Base-by-base conservation (phyloP, 2,888 invertebrate genomes). In the Thera britannica region DNA sequence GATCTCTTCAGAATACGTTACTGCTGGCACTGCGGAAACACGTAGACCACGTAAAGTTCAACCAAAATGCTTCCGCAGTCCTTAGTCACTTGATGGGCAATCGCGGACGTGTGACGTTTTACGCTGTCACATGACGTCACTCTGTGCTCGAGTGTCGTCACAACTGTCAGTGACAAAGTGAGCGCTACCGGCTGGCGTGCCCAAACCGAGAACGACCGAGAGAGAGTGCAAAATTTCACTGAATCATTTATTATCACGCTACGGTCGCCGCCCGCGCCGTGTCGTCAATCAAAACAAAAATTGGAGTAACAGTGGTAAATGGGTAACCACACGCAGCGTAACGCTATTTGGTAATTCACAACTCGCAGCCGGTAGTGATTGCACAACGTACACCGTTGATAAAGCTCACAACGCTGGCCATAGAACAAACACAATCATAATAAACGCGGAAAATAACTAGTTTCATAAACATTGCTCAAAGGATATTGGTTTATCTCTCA, bases 191-290 rank as follows among this genome's bases (percentile, higher is more conserved):
- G 67, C 57, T 58, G 52, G 57, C 51, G 63, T 60, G 61, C 63
- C 65, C 65, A 61, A 55, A 54, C 58, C 54, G 58, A 52, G 59
- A 61, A 61, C 49, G 70, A 68, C 61, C 44, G 70, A 71, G 67
- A 68, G 67, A 72, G 71, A 70, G 62, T 68, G 58, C 49, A 64
- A 60, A 72, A 67, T 69, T 69, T 73, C 63, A 59, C 77, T 78
- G 80, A 83, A 82, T 83, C 83, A 82, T 84, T 84, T 83, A 83
- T 83, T 81, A 82, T 72, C 76, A 72, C 71, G 75, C 75, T 71
- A 63, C 76, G 65, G 65, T 59, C 72, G 58, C 44, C 51, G 66
- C 72, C 71, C 70, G 74, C 71, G 69, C 72, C 70, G 71, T 72
- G 74, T 73, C 78, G 76, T 75, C 76, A 74, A 77, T 73, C 77